These are phyloP conservation scores for Liparis tanakae DNA, from an alignment of 2,797 vertebrate species.

Conservation along the genomic window DNA sequence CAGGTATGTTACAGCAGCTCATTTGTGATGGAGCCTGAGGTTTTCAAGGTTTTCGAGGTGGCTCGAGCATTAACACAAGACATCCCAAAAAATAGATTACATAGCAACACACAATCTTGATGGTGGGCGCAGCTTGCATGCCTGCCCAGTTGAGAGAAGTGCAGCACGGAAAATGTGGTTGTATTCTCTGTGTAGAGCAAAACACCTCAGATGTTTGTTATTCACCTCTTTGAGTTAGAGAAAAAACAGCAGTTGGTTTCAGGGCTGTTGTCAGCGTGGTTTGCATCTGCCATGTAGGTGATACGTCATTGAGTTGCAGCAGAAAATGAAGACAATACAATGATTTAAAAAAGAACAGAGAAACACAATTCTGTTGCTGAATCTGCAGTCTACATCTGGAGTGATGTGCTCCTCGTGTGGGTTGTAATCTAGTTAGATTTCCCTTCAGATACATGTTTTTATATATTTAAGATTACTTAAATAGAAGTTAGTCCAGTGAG, in stretches of 20 bases:
- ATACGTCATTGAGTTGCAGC: slow-evolving; percentile 17
- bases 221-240: slow-evolving; percentile 43
- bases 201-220: slow-evolving; percentile 65
- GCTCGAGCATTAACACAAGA: slow-evolving; percentile 9
- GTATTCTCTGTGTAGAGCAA: slow-evolving; percentile 61
- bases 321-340: not conserved
- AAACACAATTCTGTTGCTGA: not conserved
- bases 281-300: slow-evolving; percentile 13
- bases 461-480: slow-evolving; percentile 9
- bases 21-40: slow-evolving; percentile 30
- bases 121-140: slow-evolving; percentile 20
- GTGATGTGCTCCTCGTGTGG: not conserved
- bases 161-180: slow-evolving; percentile 67
- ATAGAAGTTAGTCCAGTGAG: too few species aligned
- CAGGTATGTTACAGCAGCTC: slow-evolving; percentile 1
- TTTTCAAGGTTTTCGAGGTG: slow-evolving; percentile 45
- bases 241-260: slow-evolving; percentile 54
- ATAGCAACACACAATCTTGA: slow-evolving; percentile 1
- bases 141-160: slow-evolving; percentile 32
- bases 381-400: not conserved
- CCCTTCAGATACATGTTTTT: not conserved
- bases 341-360: not conserved
- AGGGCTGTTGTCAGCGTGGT: slow-evolving; percentile 8
- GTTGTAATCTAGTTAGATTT: not conserved
- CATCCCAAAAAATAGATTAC: slow-evolving; percentile 37